phyloP scores from a whole-genome alignment of 2,113 vertebrate species.

The Acinonyx jubatus region DNA sequence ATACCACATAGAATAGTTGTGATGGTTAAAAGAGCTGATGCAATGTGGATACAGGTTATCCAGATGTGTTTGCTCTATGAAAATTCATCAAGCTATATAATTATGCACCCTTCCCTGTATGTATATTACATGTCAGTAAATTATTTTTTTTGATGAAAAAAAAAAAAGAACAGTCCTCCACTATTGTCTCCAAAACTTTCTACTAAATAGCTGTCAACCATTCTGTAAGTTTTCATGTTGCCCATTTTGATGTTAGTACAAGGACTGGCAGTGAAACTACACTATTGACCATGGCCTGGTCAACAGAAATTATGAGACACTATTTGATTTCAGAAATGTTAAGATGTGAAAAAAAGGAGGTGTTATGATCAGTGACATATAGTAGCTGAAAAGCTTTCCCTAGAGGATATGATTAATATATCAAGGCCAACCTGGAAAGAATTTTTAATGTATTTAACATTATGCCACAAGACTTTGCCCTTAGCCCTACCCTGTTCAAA shows the following conservation, averaged over 20 bases:
- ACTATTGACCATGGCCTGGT: background rate
- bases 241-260: background rate
- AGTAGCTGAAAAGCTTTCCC: background rate
- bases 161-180: no score
- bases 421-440: background rate
- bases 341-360: background rate
- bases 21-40: background rate
- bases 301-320: background rate
- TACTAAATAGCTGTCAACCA: background rate
- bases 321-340: background rate
- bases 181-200: background rate
- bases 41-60: background rate
- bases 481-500: background rate
- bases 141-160: background rate
- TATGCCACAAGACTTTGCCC: background rate
- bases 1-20: background rate
- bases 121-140: background rate
- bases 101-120: background rate
- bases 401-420: background rate
- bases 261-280: background rate
- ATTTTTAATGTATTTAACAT: conserved; percentile 35
- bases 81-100: background rate
- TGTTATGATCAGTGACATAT: background rate
- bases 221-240: background rate
- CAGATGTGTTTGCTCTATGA: background rate